Base-by-base conservation (phyloP, 2,888 invertebrate species). In the Papilio gigon region DNA sequence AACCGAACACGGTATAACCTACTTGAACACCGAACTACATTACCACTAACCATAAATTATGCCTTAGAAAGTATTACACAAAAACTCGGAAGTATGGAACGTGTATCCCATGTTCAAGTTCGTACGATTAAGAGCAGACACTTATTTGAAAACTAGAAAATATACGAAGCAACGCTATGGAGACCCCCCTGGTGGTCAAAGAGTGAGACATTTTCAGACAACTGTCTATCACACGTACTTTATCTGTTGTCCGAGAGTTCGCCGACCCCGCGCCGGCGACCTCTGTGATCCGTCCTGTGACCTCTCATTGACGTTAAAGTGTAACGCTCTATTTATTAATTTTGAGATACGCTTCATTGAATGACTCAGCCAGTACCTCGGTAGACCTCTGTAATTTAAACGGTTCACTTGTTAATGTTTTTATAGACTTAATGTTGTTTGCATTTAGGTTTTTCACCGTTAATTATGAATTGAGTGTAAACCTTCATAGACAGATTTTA, bases 261-360 rank as follows among this genome's bases (percentile, higher is more conserved):
- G 25, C 63, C 35, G 67, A 62, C 17, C 53, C 22, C 56, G 14
- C 27, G 17, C 30, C 30, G 53, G 14, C 47, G 40, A 53, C 27
- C 53, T n/a, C 42, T 20, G n/a, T 35, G 58, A 62, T 62, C 56
- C 62, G 61, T 47, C 56, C 58, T 35, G 68, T 71, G 44, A 50
- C 66, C 65, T 66, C 59, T 64, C 63, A 71, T 71, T 63, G 71
- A 68, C 58, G 50, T 50, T 44, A 17, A 65, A 70, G 42, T 40
- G 59, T 66, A 67, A 65, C 58, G 58, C 56, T 22, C 53, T 17
- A 22, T 59, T 59, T 30, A 37, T 64, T 35, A 64, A 64, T 53
- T 64, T n/a, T 9, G 53, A 56, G 37, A 59, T 33, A 66, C 33
- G 14, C 17, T 44, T 62, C 44, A 59, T 59, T 60, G 27, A 37